Evolutionary conservation across 2,797 vertebrate species (phyloP), one percentile per base, ranked within the genome.

Genomic region (Eurystomus glaucurus): DNA sequence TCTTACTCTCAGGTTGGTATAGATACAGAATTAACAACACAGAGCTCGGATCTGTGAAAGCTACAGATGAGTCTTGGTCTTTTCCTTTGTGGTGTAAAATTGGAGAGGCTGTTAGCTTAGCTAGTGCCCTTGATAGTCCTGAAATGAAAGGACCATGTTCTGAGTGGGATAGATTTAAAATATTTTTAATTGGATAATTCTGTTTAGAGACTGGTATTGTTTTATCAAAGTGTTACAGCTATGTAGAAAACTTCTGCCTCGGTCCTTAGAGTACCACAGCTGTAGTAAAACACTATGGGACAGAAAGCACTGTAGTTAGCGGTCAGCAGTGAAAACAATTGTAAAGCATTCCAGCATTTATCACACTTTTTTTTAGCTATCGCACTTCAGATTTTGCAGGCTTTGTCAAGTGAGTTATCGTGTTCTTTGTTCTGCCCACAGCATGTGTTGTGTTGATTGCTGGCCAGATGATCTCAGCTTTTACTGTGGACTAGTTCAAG

Each of bases 331-430:
- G 29, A 46, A 77, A 93, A 85, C 22, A 52, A 23, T 75, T 80
- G 57, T n/a, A 74, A 87, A 94, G 70, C 64, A 80, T 90, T 95
- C 75, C 85, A 85, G 25, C 35, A 29, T 93, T 88, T 95, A 74
- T 80, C 33, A 20, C 62, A 23, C 13, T 46, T 70, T 60, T 52
- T 57, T 75, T 89, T n/a, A 46, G 25, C 20, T 70, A 52, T 11
- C 31, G 5, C 55, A 60, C 93, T 58, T 85, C 68, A 70, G 75
- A 66, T 82, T 91, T 93, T 77, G 31, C 60, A 66, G 79, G 29
- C 54, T 93, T 92, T 78, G n/a, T 92, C 69, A 92, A 61, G 72
- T 2, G 3, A 60, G 26, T 83, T 89, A 82, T 0, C 74, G 26
- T 54, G 51, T 80, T 15, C 13, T 88, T 88, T 83, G 71, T 90